Conservation (phyloP, 2,888 invertebrate genomes). For the Stomorhina lunata region DNA sequence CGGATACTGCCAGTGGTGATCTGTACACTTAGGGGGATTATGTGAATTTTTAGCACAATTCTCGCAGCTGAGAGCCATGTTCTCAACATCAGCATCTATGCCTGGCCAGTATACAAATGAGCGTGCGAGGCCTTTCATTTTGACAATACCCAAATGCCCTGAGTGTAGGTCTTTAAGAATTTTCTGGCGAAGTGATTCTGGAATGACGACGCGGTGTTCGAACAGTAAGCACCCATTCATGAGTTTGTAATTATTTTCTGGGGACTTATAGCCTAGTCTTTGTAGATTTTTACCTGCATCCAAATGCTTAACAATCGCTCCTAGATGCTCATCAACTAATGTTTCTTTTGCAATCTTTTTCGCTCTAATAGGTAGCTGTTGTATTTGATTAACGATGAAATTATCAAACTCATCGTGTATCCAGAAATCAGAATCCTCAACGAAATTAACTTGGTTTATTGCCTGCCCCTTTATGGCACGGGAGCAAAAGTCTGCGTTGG, state of each 20-base stretch:
- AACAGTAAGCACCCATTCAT: not conserved
- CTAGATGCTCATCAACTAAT: too few relatives aligned
- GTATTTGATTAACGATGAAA: not conserved
- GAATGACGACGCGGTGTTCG: not conserved
- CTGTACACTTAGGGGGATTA: too few relatives aligned
- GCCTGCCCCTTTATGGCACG: not conserved
- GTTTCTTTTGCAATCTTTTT: too few relatives aligned
- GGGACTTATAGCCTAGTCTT: not conserved
- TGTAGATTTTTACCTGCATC: not conserved
- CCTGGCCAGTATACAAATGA: too few relatives aligned
- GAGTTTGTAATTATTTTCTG: conserved; percentile 12
- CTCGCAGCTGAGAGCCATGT: too few relatives aligned
- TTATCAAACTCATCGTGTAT: not conserved
- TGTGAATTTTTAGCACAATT: too few relatives aligned
- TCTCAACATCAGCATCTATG: too few relatives aligned
- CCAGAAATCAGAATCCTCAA: not conserved
- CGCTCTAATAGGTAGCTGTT: not conserved
- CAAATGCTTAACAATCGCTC: too few relatives aligned
- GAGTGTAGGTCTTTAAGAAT: too few relatives aligned
- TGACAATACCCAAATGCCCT: too few relatives aligned
- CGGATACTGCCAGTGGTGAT: too few relatives aligned
- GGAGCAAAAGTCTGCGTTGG: conserved; percentile 17
- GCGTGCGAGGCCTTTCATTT: too few relatives aligned
- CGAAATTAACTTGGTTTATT: not conserved
- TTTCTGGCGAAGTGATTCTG: not conserved